A percentile compares a stretch with the other conserved stretches of the same genome.
Conservation (phyloP, 2,113 vertebrate genomes). For the Poeciliopsis retropinna region DNA sequence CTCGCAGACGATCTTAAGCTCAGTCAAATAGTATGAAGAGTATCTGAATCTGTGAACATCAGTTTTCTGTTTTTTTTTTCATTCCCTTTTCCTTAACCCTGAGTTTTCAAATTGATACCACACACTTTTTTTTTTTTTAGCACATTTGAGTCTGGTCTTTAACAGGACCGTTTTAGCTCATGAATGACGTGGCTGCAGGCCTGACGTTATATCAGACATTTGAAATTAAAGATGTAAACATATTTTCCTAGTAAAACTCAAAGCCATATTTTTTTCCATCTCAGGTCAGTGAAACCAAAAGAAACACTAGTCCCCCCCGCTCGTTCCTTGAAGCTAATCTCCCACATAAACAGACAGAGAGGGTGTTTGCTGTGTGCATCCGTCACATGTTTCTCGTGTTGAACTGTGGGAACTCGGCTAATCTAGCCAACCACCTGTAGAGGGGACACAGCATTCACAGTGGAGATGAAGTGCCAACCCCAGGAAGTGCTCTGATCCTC, state of each 20-base stretch:
- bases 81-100: too few relatives aligned
- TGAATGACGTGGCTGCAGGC: too few relatives aligned
- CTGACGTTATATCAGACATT: too few relatives aligned
- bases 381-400: conserved; percentile 10
- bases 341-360: conserved; percentile 24
- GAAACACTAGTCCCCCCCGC: neutral
- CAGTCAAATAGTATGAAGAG: too few relatives aligned
- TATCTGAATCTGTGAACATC: too few relatives aligned
- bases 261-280: neutral
- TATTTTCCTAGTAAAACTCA: neutral
- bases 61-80: too few relatives aligned
- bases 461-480: conserved; percentile 21
- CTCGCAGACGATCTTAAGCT: too few relatives aligned
- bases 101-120: too few relatives aligned
- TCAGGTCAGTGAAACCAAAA: neutral
- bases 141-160: too few relatives aligned
- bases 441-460: conserved; percentile 26
- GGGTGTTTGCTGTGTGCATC: conserved; percentile 2
- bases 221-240: neutral
- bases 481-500: conserved; percentile 20
- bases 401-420: conserved; percentile 20
- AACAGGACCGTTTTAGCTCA: too few relatives aligned
- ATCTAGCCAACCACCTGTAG: conserved; percentile 40
- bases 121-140: too few relatives aligned
- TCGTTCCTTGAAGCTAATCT: conserved; percentile 5